Percentiles rank a stretch among this genome's conserved stretches.
phyloP scores from a whole-genome alignment of 2,888 invertebrate species.

The Microplitis deprimator region DNA sequence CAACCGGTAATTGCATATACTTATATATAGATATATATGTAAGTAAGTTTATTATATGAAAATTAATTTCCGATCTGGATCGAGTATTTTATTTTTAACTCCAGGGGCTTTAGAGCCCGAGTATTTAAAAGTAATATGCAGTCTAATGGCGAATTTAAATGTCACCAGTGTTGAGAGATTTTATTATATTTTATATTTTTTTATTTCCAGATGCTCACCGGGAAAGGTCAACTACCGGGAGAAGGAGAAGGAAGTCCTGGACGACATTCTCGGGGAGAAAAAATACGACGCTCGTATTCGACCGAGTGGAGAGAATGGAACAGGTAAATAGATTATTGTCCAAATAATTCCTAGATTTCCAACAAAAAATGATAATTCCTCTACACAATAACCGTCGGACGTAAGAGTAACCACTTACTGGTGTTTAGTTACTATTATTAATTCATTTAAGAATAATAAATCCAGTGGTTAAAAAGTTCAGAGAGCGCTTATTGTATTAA shows the following conservation, averaged over 20 bases:
- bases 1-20: background rate
- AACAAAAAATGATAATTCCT: conserved; percentile 13
- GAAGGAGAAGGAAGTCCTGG: conserved; percentile 94
- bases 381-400: background rate
- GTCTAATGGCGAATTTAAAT: too few species aligned
- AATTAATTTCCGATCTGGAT: background rate
- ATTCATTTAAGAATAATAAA: conserved; percentile 24
- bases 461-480: background rate
- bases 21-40: background rate
- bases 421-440: background rate
- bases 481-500: too few species aligned
- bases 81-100: background rate
- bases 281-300: conserved; percentile 94
- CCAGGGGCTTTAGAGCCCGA: background rate
- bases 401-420: too few species aligned
- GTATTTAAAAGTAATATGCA: background rate
- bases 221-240: conserved; percentile 92
- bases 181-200: conserved; percentile 22
- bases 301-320: conserved; percentile 94
- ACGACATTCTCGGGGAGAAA: conserved; percentile 91
- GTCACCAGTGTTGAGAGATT: too few species aligned
- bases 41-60: background rate
- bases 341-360: conserved; percentile 16
- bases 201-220: conserved; percentile 79
- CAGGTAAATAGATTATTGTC: conserved; percentile 79